Percentiles rank a stretch among this genome's conserved stretches.
phyloP scores from a whole-genome alignment of 2,113 vertebrate species.

The Alligator sinensis region DNA sequence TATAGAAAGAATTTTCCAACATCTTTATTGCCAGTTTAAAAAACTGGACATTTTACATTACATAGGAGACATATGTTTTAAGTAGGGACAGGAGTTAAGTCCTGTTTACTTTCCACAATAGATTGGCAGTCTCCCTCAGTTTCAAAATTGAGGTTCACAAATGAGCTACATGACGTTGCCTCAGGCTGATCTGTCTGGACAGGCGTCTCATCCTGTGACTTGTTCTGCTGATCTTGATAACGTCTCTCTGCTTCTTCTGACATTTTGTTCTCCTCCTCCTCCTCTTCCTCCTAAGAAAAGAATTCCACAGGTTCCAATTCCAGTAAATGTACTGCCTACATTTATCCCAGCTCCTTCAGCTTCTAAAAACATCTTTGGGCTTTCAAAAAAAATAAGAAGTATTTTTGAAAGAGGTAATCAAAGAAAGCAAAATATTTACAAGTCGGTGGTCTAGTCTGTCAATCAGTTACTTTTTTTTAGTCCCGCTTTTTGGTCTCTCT shows the following conservation, averaged over 20 bases:
- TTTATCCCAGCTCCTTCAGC: not conserved
- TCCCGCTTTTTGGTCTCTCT: not conserved
- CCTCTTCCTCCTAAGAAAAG: slow-evolving; percentile 86
- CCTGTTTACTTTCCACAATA: slow-evolving; percentile 80
- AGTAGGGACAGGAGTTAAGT: slow-evolving; percentile 82
- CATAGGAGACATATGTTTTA: slow-evolving; percentile 70
- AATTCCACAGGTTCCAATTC: not conserved
- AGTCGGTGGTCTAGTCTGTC: not conserved
- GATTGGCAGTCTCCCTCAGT: slow-evolving; percentile 79
- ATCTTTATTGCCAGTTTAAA: slow-evolving; percentile 26
- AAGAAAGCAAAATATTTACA: not conserved
- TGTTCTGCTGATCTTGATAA: slow-evolving; percentile 81
- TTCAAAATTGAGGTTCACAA: slow-evolving; percentile 85
- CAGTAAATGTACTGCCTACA: not conserved
- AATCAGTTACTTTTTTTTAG: not conserved
- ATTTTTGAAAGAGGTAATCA: not conserved
- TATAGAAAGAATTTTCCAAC: slow-evolving; percentile 62
- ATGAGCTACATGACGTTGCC: slow-evolving; percentile 67
- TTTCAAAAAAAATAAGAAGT: not conserved
- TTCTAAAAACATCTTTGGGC: not conserved
- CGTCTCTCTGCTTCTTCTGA: slow-evolving; percentile 90
- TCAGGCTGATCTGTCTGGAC: slow-evolving; percentile 77
- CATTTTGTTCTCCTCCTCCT: slow-evolving; percentile 89
- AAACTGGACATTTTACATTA: slow-evolving; percentile 35
- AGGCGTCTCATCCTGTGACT: slow-evolving; percentile 70